Conservation (phyloP, 2,113 vertebrate genomes). For the Nothocercus nigrocapillus region DNA sequence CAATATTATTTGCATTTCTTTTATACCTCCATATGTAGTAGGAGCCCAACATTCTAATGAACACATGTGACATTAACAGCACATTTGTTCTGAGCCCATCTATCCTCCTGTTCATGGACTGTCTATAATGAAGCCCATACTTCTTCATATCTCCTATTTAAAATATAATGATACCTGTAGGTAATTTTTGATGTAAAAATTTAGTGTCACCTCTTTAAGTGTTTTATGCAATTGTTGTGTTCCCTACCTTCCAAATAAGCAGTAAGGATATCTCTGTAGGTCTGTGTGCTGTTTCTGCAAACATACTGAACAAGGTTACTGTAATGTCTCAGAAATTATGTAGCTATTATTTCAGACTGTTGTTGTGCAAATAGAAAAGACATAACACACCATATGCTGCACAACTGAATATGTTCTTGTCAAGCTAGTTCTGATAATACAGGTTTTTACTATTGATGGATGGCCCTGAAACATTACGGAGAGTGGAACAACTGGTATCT, state of each 20-base stretch:
- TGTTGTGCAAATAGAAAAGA: neutral
- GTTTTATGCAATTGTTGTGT: neutral
- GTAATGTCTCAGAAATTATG: neutral
- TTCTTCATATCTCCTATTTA: neutral
- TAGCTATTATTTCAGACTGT: neutral
- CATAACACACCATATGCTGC: accelerated
- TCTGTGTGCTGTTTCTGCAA: neutral
- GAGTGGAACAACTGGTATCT: neutral
- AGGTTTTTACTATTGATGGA: neutral
- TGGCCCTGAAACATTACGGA: neutral
- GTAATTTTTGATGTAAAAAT: neutral
- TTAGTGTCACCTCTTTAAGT: neutral
- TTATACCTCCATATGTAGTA: neutral
- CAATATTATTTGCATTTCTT: neutral
- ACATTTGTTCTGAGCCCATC: neutral
- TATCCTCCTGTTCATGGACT: accelerated
- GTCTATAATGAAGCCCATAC: neutral
- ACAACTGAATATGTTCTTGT: neutral
- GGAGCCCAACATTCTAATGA: neutral
- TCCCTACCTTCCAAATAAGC: neutral
- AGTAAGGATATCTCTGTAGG: neutral
- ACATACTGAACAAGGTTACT: neutral
- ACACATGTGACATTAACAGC: neutral
- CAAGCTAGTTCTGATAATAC: neutral
- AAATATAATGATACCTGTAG: neutral